These are phyloP conservation scores for Margaritifera margaritifera DNA, from an alignment of 2,888 invertebrate species.

Conservation along the genomic window DNA sequence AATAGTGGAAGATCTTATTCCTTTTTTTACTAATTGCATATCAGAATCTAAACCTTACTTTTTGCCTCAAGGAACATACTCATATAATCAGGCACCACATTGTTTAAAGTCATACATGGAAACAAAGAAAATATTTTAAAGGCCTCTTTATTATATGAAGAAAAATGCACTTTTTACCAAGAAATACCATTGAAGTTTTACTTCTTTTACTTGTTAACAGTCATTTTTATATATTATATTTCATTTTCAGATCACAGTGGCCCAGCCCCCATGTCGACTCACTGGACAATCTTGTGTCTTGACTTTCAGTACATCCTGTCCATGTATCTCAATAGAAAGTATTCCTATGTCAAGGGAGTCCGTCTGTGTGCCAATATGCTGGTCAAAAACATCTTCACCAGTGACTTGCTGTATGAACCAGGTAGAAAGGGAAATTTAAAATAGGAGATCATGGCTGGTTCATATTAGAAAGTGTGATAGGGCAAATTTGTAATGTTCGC, in stretches of 20 bases:
- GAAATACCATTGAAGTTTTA: neutral
- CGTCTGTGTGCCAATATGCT: conserved; percentile 71
- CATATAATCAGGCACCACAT: too few relatives aligned
- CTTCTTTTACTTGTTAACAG: neutral
- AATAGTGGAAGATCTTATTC: too few relatives aligned
- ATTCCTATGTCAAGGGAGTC: conserved; percentile 66
- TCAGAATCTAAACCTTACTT: too few relatives aligned
- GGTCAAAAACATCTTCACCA: conserved; percentile 71
- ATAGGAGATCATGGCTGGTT: too few relatives aligned
- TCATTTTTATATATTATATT: too few relatives aligned
- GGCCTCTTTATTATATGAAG: too few relatives aligned
- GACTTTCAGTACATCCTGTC: conserved; percentile 69
- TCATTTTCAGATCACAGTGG: conserved; percentile 60
- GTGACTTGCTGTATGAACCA: conserved; percentile 71
- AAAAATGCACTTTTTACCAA: neutral
- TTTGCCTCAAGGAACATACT: too few relatives aligned
- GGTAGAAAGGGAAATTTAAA: conserved; percentile 49
- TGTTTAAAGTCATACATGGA: too few relatives aligned
- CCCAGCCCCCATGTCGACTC: conserved; percentile 65
- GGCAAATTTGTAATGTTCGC: too few relatives aligned
- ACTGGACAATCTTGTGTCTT: conserved; percentile 71
- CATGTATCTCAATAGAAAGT: conserved; percentile 69
- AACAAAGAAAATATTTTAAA: too few relatives aligned
- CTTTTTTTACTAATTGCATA: too few relatives aligned
- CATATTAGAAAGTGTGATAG: too few relatives aligned